Evolutionary conservation across 2,888 invertebrate species (phyloP).

Genomic region (Heteromurus nitidus): DNA sequence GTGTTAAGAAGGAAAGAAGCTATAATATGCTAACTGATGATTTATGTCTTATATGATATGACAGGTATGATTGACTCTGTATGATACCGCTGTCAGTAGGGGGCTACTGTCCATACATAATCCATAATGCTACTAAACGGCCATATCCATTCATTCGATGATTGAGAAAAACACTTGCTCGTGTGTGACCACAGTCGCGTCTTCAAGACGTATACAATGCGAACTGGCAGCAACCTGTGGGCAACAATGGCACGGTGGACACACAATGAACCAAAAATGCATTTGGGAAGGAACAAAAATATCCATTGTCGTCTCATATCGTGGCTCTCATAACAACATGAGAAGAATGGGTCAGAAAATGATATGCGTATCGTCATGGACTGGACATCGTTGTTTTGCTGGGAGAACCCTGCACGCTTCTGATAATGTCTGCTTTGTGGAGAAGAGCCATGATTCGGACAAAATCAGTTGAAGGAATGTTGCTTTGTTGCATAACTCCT

Average conservation of each 20-base stretch:
- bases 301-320: conserved; percentile 28
- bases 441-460: too few relatives aligned
- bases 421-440: too few relatives aligned
- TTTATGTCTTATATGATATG: conserved; percentile 62
- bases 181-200: conserved; percentile 32
- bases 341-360: too few relatives aligned
- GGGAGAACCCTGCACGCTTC: too few relatives aligned
- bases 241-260: conserved; percentile 8
- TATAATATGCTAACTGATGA: conserved; percentile 32
- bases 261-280: conserved; percentile 23
- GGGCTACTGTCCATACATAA: conserved; percentile 66
- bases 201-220: conserved; percentile 17
- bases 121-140: conserved; percentile 59
- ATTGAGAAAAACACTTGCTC: conserved; percentile 41
- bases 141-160: conserved; percentile 37
- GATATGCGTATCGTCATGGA: not conserved
- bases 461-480: too few relatives aligned
- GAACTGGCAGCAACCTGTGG: too few relatives aligned
- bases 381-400: not conserved
- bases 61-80: conserved; percentile 67
- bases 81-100: conserved; percentile 68
- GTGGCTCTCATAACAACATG: not conserved
- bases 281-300: conserved; percentile 35
- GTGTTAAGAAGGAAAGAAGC: not conserved
- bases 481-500: too few relatives aligned